Conservation (phyloP, 2,797 vertebrate genomes). For the Betta splendens region DNA sequence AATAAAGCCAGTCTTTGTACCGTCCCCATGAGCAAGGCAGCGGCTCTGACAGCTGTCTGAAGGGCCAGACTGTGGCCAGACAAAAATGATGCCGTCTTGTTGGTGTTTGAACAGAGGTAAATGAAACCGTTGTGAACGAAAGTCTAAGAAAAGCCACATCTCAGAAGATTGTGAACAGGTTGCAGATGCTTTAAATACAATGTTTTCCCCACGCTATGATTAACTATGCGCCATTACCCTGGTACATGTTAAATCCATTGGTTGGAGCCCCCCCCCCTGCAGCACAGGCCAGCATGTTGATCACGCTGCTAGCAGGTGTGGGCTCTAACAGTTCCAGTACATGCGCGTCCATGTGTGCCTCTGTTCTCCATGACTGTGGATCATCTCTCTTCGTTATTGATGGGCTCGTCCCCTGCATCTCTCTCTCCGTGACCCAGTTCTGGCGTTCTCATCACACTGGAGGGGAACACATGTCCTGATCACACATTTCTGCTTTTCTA, state of each 20-base stretch:
- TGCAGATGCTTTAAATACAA: slow-evolving; percentile 43
- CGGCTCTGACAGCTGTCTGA: too few relatives aligned
- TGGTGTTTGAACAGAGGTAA: too few relatives aligned
- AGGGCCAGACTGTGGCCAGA: too few relatives aligned
- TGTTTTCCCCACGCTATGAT: slow-evolving; percentile 7
- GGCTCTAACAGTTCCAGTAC: background rate
- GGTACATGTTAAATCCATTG: slow-evolving; percentile 51
- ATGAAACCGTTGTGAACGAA: too few relatives aligned
- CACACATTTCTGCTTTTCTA: slow-evolving; percentile 11
- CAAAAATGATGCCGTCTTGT: too few relatives aligned
- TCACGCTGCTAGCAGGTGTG: slow-evolving; percentile 47
- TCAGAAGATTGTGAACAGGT: slow-evolving; percentile 8
- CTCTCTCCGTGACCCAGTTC: slow-evolving; percentile 76
- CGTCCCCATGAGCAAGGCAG: too few relatives aligned
- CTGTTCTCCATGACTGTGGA: slow-evolving; percentile 42
- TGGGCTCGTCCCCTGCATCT: slow-evolving; percentile 62
- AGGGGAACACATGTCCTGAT: slow-evolving; percentile 58
- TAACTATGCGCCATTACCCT: slow-evolving; percentile 39
- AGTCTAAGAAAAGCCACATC: background rate
- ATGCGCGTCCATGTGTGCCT: background rate
- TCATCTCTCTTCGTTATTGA: slow-evolving; percentile 68
- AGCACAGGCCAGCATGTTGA: slow-evolving; percentile 22
- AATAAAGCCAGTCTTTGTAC: too few relatives aligned
- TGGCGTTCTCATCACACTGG: slow-evolving; percentile 62
- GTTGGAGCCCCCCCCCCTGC: slow-evolving; percentile 29